Conservation (phyloP, 2,797 vertebrate genomes). For the Sphenodon punctatus region DNA sequence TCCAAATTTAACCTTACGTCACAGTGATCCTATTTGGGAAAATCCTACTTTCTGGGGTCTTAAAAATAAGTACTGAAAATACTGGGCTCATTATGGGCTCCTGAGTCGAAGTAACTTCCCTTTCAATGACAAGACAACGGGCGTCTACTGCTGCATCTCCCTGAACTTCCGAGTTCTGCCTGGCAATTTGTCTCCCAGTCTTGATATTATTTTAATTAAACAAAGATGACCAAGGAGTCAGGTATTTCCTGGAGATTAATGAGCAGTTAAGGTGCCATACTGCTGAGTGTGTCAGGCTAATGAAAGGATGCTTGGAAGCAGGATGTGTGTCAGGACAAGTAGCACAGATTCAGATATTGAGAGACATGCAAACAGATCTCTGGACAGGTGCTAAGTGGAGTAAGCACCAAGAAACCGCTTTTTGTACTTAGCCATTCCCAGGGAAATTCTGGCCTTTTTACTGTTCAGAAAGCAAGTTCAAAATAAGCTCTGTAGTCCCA, state of each 20-base stretch:
- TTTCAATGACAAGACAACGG: not conserved
- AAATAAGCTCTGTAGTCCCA: too few species aligned
- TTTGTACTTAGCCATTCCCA: too few species aligned
- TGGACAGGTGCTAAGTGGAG: too few species aligned
- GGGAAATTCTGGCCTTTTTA: too few species aligned
- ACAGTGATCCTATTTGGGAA: not conserved
- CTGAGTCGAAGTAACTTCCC: not conserved
- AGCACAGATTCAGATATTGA: not conserved
- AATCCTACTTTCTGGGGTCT: not conserved
- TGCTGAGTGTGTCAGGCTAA: too few species aligned
- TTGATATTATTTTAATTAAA: not conserved
- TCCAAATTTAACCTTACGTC: fast-evolving
- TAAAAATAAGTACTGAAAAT: not conserved
- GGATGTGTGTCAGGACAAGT: not conserved
- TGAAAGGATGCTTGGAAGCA: fast-evolving
- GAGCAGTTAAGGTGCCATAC: too few species aligned
- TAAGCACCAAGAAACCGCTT: too few species aligned
- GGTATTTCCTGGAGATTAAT: not conserved
- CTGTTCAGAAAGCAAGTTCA: too few species aligned
- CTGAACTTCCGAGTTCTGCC: not conserved
- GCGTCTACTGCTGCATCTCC: fast-evolving
- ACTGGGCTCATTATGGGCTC: not conserved
- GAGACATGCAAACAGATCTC: too few species aligned
- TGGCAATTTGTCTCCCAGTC: not conserved
- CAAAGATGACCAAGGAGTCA: not conserved